Evolutionary conservation across 2,797 vertebrate genomes (phyloP), one percentile per base, ranked within the genome.

Genomic region (Galagoides demidoff): DNA sequence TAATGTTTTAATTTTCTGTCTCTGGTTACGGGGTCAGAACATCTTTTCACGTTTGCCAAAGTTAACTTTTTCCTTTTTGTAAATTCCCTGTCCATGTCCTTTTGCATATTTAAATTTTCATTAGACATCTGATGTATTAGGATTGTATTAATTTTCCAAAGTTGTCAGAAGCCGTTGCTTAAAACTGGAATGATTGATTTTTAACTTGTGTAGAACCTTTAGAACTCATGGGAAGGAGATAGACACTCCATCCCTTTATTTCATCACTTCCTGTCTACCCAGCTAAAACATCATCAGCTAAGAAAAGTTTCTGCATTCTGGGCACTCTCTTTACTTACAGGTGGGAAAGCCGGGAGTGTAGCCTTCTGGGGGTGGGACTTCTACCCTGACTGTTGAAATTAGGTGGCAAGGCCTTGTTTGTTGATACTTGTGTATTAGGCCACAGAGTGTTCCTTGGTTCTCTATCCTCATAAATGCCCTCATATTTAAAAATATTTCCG

Each of bases 1-100:
- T 82, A 61, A 43, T 43, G 27, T 92, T 95, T 93, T 70, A 77
- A n/a, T 89, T 84, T 85, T 83, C n/a, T 89, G 0, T 64, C 90
- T 78, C 86, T 12, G 25, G 55, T 89, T 78, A 43, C 39, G 23
- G 94, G 7, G 55, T 79, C 82, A 74, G 92, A 74, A 81, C 37
- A 81, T 59, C 61, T 78, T 90, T 88, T 87, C 29, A 11, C 74
- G 63, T 95, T 89, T 89, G 19, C 43, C 49, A 79, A 85, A 89
- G 64, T 71, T 93, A 77, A 70, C 64, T 85, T 94, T 74, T 20
- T 7, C 57, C 25, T 64, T 82, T 95, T 83, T 31, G 12, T 85
- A 34, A 89, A 74, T 49, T 43, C 22, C 22, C 13, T 49, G 3
- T 85, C n/a, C 49, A 2, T 85, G 8, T 23, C 25, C 10, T 39